A percentile compares a stretch with the other conserved stretches of the same genome.
Evolutionary conservation across 1,140 invertebrate genomes (phyloP).

Genomic region (Zaprionus tsacasi): DNA sequence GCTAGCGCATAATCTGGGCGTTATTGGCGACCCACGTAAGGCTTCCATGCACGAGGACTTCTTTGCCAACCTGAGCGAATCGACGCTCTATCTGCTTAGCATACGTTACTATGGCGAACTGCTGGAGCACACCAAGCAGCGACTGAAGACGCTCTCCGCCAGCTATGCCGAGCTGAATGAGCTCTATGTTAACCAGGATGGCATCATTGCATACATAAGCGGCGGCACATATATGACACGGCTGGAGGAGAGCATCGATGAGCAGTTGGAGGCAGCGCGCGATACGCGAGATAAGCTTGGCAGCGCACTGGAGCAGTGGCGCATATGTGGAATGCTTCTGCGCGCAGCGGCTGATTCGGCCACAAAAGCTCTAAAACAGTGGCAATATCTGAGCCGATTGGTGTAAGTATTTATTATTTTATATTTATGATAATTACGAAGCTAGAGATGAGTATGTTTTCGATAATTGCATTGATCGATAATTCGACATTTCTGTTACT

Average conservation of each 20-base stretch:
- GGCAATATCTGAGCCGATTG: slow-evolving; percentile 56
- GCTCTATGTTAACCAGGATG: slow-evolving; percentile 78
- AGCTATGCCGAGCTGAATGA: slow-evolving; percentile 75
- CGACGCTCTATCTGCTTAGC: slow-evolving; percentile 69
- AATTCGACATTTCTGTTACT: background rate
- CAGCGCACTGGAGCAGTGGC: slow-evolving; percentile 80
- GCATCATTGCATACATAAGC: slow-evolving; percentile 79
- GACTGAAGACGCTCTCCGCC: slow-evolving; percentile 61
- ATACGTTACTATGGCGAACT: slow-evolving; percentile 75
- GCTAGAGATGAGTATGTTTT: background rate
- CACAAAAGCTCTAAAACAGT: slow-evolving; percentile 69
- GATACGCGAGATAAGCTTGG: slow-evolving; percentile 78
- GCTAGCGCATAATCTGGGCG: slow-evolving; percentile 75
- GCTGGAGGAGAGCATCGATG: slow-evolving; percentile 75
- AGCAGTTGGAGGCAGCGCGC: slow-evolving; percentile 76
- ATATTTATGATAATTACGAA: background rate
- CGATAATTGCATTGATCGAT: background rate
- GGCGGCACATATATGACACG: slow-evolving; percentile 80
- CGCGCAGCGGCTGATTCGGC: slow-evolving; percentile 71
- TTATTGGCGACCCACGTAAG: slow-evolving; percentile 77
- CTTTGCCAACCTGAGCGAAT: slow-evolving; percentile 80
- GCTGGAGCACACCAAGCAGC: slow-evolving; percentile 69
- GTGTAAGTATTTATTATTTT: slow-evolving; percentile 50
- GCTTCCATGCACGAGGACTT: slow-evolving; percentile 84
- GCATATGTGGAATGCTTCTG: slow-evolving; percentile 74